Base-by-base conservation (phyloP, 2,797 vertebrate genomes). In the Chrosomus eos region DNA sequence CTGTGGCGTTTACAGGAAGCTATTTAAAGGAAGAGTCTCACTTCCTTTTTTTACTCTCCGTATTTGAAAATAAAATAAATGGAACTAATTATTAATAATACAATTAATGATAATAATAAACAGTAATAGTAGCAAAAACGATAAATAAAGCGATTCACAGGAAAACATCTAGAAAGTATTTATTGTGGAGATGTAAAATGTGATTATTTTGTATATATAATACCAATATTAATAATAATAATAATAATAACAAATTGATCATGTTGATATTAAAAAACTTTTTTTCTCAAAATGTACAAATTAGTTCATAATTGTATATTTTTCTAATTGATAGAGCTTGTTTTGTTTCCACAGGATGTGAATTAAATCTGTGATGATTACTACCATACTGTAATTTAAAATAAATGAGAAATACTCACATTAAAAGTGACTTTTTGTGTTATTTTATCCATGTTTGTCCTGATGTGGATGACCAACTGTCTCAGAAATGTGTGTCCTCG, bases 351-450 rank as follows among this genome's bases (percentile, higher is more conserved):
- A 31, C 5, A 55, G 33, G 31, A 68, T 18, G 31, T 13, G 55
- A 36, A 36, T 26, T 4, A 10, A 67, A 68, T 13, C 1, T 26
- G 9, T 38, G 5, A 19, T 26, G 14, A 53, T 16, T 40, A 79
- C n/a, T 43, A 79, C 19, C n/a, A 66, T 45, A 48, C 19, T 7
- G 31, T 31, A 33, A 62, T 11, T n/a, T n/a, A n/a, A n/a, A n/a
- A n/a, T n/a, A n/a, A n/a, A n/a, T n/a, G n/a, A n/a, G n/a, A 38
- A 64, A 38, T 82, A 89, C 88, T 89, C 76, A 89, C 88, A 6
- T 64, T 8, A 21, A 31, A 0, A 83, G 18, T 3, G 0, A 26
- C 0, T 16, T 1, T 1, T 0, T 81, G 1, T 70, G 28, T 43
- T 31, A 87, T 55, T 3, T 36, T 1, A 28, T 2, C 16, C 85